Conservation (phyloP, 2,797 vertebrate species). For the Enteromius thamalakanensis region DNA sequence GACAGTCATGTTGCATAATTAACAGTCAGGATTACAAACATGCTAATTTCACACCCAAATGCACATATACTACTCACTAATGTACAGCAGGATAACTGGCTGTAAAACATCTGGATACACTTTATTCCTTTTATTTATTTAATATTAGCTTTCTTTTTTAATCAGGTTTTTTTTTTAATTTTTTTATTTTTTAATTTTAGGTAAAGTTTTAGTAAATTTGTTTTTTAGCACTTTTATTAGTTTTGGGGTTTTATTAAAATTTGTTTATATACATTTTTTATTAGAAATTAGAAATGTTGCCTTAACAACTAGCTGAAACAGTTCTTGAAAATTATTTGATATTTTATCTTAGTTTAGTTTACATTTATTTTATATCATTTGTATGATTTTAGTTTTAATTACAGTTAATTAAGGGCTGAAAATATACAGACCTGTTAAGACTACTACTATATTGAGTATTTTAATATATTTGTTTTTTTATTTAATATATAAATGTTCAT, state of each 20-base stretch:
- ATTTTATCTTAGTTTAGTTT: neutral
- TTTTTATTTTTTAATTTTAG: neutral
- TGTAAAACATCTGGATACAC: neutral
- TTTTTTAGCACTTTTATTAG: neutral
- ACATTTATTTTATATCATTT: neutral
- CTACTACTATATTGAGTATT: neutral
- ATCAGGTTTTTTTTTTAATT: neutral
- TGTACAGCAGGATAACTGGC: neutral
- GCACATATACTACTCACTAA: neutral
- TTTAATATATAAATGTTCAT: neutral
- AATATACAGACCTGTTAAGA: neutral
- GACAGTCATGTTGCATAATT: neutral
- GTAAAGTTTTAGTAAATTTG: neutral
- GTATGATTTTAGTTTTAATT: neutral
- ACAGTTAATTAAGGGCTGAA: neutral
- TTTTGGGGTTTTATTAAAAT: neutral
- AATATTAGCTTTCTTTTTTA: neutral
- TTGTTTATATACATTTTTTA: neutral
- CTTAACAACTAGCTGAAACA: neutral
- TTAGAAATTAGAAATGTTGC: neutral
- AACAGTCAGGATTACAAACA: constrained; percentile 10
- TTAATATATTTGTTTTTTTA: neutral
- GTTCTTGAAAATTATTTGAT: neutral
- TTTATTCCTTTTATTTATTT: neutral
- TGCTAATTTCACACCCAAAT: neutral